Percentiles rank a stretch among this genome's conserved stretches.
Conservation (phyloP, 2,888 invertebrate species). For the Oligia strigilis region DNA sequence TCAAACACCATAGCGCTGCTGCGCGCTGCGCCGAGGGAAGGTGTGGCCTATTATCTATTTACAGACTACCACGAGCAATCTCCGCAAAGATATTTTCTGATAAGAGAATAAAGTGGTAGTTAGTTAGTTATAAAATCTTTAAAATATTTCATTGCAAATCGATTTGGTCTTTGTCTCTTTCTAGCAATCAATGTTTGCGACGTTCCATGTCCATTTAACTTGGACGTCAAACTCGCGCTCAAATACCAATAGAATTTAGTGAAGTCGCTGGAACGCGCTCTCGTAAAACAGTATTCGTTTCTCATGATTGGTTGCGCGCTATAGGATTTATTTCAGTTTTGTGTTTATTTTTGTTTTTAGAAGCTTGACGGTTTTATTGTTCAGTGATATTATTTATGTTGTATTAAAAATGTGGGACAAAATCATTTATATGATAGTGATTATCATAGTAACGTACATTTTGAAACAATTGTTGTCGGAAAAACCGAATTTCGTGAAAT, state of each 20-base stretch:
- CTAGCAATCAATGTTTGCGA: constrained; percentile 45
- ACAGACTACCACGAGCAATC: background rate
- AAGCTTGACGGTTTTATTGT: constrained; percentile 56
- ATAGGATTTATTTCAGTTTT: constrained; percentile 54
- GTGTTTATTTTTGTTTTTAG: constrained; percentile 68
- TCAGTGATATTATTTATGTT: constrained; percentile 45
- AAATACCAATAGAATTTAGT: constrained; percentile 3
- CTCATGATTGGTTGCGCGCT: constrained; percentile 67
- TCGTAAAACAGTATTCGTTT: constrained; percentile 55
- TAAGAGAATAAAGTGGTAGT: background rate
- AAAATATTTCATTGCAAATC: constrained; percentile 7
- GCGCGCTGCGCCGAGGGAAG: background rate
- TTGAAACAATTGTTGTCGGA: constrained; percentile 88
- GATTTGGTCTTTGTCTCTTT: constrained; percentile 30
- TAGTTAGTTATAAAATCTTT: background rate
- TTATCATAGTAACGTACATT: constrained; percentile 83
- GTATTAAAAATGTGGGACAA: constrained; percentile 83
- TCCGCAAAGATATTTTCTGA: background rate
- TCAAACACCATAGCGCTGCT: background rate
- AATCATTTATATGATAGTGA: constrained; percentile 82
- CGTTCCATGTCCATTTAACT: constrained; percentile 33
- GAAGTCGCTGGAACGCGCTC: constrained; percentile 48
- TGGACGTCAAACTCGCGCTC: constrained; percentile 49
- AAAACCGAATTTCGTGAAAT: constrained; percentile 88
- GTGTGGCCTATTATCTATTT: background rate